These are phyloP conservation scores for Tenodera sinensis DNA, from an alignment of 2,888 invertebrate species.

Conservation along the genomic window DNA sequence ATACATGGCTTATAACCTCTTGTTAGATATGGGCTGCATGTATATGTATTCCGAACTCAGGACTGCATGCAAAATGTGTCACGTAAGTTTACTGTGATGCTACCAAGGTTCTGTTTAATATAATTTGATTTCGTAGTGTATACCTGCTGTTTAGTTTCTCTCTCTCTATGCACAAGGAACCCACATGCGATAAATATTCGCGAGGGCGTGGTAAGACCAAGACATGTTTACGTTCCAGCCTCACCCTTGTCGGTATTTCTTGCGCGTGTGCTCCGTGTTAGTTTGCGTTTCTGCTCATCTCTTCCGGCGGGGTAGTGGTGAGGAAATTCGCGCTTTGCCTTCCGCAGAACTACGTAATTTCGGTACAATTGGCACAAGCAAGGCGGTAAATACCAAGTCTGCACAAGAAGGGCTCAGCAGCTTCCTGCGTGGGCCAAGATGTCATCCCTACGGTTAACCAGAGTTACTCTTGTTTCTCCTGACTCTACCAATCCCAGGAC, in stretches of 20 bases:
- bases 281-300: not conserved
- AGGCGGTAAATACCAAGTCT: not conserved
- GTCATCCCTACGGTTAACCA: too few relatives aligned
- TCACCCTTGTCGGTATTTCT: not conserved
- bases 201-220: not conserved
- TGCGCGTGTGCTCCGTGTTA: not conserved
- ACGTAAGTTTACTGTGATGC: not conserved
- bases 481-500: too few relatives aligned
- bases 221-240: not conserved
- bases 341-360: not conserved
- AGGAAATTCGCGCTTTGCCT: not conserved
- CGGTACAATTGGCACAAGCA: not conserved
- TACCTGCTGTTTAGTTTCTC: not conserved
- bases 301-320: not conserved
- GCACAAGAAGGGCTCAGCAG: too few relatives aligned
- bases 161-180: not conserved
- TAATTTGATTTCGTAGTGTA: not conserved
- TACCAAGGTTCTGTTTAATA: not conserved
- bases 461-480: too few relatives aligned
- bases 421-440: too few relatives aligned
- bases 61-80: not conserved
- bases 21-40: not conserved
- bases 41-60: not conserved
- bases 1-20: not conserved
- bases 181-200: not conserved